Evolutionary conservation across 2,888 invertebrate species (phyloP).

Genomic region (Drosophila acutilabella): DNA sequence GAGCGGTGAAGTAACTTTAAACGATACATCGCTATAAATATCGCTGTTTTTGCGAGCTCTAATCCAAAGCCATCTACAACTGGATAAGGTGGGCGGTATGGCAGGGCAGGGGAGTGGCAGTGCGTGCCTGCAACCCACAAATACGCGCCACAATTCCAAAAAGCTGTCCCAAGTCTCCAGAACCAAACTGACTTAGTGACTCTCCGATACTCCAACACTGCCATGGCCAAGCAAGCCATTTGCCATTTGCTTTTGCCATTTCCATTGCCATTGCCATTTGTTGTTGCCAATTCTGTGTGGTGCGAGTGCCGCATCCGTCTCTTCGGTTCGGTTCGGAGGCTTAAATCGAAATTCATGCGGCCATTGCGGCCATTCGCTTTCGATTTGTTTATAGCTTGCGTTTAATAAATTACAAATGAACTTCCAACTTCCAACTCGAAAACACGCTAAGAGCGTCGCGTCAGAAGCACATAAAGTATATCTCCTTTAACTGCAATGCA

Average conservation of each 20-base stretch:
- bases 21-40: no score
- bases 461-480: slow-evolving; percentile 20
- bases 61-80: no score
- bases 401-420: slow-evolving; percentile 73
- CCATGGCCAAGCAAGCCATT: slow-evolving; percentile 11
- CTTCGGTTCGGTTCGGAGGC: slow-evolving; percentile 27
- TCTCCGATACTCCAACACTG: slow-evolving; percentile 7
- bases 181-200: slow-evolving; percentile 63
- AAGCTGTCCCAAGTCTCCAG: slow-evolving; percentile 23
- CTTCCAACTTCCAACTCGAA: slow-evolving; percentile 46
- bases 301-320: slow-evolving; percentile 11
- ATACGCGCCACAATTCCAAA: slow-evolving; percentile 71
- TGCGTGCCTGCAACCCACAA: slow-evolving; percentile 73
- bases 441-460: background rate
- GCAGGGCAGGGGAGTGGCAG: slow-evolving; percentile 9
- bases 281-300: background rate
- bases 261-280: slow-evolving; percentile 1
- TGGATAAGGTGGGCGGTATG: background rate
- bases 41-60: no score
- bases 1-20: no score
- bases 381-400: slow-evolving; percentile 73
- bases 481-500: background rate
- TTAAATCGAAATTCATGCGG: slow-evolving; percentile 73
- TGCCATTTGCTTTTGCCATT: slow-evolving; percentile 14
- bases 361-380: slow-evolving; percentile 63